Conservation (phyloP, 2,797 vertebrate species). For the Uromys caudimaculatus region DNA sequence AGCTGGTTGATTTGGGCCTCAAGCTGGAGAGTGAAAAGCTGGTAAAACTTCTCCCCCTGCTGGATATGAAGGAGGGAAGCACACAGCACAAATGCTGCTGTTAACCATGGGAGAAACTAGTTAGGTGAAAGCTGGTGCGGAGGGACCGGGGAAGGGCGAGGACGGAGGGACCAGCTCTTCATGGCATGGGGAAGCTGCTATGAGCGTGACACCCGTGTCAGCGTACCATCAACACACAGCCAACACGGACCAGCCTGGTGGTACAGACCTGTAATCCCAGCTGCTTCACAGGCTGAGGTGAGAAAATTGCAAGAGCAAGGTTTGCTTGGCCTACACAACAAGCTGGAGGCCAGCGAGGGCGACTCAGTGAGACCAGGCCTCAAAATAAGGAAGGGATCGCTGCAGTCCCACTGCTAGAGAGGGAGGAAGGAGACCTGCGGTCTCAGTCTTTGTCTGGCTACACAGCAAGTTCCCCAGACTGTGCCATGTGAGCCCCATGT, state of each 20-base stretch:
- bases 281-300: neutral
- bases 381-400: neutral
- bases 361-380: neutral
- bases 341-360: neutral
- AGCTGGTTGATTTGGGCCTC: conserved; percentile 5
- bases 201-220: neutral
- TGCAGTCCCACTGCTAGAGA: neutral
- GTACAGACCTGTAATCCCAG: neutral
- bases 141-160: neutral
- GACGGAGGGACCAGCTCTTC: neutral
- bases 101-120: neutral
- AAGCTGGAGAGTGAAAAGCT: neutral
- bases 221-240: neutral
- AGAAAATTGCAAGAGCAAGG: neutral
- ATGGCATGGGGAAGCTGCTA: neutral
- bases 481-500: neutral
- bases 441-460: neutral
- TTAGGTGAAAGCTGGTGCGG: neutral
- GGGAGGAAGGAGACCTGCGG: neutral
- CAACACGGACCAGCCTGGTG: neutral
- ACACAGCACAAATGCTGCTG: neutral
- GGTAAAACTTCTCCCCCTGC: conserved; percentile 47
- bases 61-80: conserved; percentile 7
- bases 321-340: neutral
- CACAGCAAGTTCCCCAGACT: neutral